Percentiles rank a stretch among this genome's conserved stretches.
Evolutionary conservation across 1,140 invertebrate genomes (phyloP).

Genomic region (Danaus melanippus): DNA sequence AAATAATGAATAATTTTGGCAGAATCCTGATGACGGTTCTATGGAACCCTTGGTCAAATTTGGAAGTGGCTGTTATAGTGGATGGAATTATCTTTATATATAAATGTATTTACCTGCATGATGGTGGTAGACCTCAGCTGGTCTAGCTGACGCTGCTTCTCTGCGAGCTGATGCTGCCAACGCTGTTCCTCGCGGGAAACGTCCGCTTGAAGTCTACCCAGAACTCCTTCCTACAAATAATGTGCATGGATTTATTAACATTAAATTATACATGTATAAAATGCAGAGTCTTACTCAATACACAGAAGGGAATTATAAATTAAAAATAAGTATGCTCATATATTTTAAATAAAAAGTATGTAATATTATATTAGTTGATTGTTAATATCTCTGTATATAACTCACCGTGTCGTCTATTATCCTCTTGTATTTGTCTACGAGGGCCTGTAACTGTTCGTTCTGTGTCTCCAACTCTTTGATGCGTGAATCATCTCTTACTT

Average conservation of each 20-base stretch:
- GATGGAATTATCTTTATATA: background rate
- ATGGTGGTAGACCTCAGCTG: conserved; percentile 64
- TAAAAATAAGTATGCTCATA: too few species aligned
- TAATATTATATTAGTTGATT: too few species aligned
- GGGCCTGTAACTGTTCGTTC: conserved; percentile 76
- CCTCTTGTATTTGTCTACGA: conserved; percentile 80
- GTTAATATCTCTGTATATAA: conserved; percentile 8
- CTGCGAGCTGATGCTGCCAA: conserved; percentile 77
- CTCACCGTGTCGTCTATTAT: conserved; percentile 83
- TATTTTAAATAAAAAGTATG: too few species aligned
- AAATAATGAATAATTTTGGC: too few species aligned
- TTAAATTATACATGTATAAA: too few species aligned
- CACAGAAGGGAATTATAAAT: too few species aligned
- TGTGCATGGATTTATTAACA: background rate
- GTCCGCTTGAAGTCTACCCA: conserved; percentile 79
- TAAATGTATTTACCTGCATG: conserved; percentile 44
- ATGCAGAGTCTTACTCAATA: too few species aligned
- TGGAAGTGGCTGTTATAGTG: too few species aligned
- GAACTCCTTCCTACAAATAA: conserved; percentile 74
- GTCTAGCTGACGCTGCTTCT: conserved; percentile 76
- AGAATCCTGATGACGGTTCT: too few species aligned
- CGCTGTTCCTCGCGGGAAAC: conserved; percentile 79
- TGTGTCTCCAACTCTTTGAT: conserved; percentile 59
- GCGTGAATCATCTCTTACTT: conserved; percentile 21
- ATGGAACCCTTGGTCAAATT: too few species aligned